Percentiles rank a stretch among this genome's conserved stretches.
Conservation (phyloP, 2,888 invertebrate species). For the Cephus nigrinus region DNA sequence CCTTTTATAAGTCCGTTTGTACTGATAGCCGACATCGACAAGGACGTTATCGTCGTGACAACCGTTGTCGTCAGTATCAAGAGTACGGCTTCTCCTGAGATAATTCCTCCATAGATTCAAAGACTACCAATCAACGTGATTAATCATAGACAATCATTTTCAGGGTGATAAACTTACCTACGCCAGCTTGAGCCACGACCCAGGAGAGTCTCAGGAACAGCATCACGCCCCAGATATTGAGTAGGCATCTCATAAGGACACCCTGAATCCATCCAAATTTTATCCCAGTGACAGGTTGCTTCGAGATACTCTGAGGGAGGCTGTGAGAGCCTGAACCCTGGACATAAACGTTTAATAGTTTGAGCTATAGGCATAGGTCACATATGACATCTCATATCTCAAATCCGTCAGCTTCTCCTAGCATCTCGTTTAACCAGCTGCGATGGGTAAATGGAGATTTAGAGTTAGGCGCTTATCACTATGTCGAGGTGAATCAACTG, state of each 20-base stretch:
- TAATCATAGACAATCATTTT: not conserved
- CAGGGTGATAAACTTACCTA: constrained; percentile 68
- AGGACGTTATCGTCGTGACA: constrained; percentile 87
- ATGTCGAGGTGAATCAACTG: constrained; percentile 48
- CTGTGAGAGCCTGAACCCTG: not conserved
- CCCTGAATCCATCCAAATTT: constrained; percentile 94
- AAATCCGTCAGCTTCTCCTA: not conserved
- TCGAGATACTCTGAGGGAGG: not conserved
- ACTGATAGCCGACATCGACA: constrained; percentile 87
- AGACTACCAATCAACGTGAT: not conserved
- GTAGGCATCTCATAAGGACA: constrained; percentile 90
- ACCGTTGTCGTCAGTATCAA: constrained; percentile 85
- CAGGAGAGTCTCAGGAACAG: constrained; percentile 96
- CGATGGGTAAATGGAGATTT: constrained; percentile 42
- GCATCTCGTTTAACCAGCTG: constrained; percentile 7
- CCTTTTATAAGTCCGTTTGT: constrained; percentile 99
- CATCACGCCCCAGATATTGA: constrained; percentile 99
- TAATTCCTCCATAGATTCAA: not conserved
- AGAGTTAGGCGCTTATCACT: constrained; percentile 43
- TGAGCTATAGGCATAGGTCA: not conserved
- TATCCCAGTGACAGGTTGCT: constrained; percentile 67
- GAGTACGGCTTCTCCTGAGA: constrained; percentile 47
- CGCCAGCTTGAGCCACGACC: constrained; percentile 96
- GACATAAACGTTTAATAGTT: not conserved
- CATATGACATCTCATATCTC: not conserved